These are phyloP conservation scores for Chaenogobius annularis DNA, from an alignment of 2,113 vertebrate genomes.

Conservation along the genomic window DNA sequence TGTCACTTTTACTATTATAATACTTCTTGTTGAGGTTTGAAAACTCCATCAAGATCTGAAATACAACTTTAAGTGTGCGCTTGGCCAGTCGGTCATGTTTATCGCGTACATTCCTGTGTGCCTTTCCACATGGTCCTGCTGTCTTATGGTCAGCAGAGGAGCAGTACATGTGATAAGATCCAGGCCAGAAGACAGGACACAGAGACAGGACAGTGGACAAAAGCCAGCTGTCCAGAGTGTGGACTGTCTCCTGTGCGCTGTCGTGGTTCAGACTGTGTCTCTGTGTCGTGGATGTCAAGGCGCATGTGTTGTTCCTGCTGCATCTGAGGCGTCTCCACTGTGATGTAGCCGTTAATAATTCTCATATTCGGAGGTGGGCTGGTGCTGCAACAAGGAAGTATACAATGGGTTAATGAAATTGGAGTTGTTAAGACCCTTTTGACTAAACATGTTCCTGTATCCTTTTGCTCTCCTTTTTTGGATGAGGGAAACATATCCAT, in stretches of 20 bases:
- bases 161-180: constrained; percentile 67
- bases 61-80: constrained; percentile 14
- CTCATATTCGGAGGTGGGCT: constrained; percentile 81
- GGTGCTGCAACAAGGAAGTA: constrained; percentile 73
- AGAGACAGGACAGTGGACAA: constrained; percentile 14
- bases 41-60: constrained; percentile 10
- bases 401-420: background rate
- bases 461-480: background rate
- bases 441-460: background rate
- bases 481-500: background rate
- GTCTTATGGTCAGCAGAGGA: constrained; percentile 84
- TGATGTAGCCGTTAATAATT: constrained; percentile 85
- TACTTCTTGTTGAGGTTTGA: constrained; percentile 49
- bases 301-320: constrained; percentile 64
- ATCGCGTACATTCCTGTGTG: constrained; percentile 29
- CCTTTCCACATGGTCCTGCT: constrained; percentile 38
- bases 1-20: constrained; percentile 41
- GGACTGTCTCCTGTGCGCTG: constrained; percentile 53
- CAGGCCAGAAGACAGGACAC: constrained; percentile 68
- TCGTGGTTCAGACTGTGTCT: constrained; percentile 7
- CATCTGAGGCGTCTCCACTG: constrained; percentile 78
- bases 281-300: constrained; percentile 10
- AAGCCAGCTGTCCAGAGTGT: constrained; percentile 54
- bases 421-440: background rate
- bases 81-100: constrained; percentile 15